Conservation (phyloP, 2,113 vertebrate species). For the Pithys albifrons region DNA sequence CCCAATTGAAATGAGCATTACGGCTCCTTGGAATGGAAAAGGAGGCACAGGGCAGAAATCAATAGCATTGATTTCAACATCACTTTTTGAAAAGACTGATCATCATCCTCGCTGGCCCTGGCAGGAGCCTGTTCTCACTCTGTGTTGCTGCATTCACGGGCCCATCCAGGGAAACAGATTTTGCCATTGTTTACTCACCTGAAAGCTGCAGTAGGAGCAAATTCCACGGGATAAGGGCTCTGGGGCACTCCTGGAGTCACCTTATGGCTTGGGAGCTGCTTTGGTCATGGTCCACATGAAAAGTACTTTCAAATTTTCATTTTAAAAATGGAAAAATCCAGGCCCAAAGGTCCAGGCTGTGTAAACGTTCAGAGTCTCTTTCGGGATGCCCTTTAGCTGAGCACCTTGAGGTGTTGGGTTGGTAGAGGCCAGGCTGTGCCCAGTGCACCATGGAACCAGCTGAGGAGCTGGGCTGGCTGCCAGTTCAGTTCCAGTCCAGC, state of each 20-base stretch:
- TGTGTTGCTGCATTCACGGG: not conserved
- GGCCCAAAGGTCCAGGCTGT: not conserved
- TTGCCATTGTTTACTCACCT: not conserved
- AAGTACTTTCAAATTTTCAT: not conserved
- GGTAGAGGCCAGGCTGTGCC: not conserved
- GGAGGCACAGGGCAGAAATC: constrained; percentile 55
- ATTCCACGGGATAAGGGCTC: not conserved
- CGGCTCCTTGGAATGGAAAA: constrained; percentile 46
- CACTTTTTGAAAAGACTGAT: constrained; percentile 65
- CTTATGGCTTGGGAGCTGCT: not conserved
- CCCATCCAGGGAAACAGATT: not conserved
- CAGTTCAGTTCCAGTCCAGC: not conserved
- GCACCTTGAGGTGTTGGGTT: not conserved
- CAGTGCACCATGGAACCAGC: not conserved
- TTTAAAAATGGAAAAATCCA: not conserved
- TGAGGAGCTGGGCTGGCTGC: not conserved
- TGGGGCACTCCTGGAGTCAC: not conserved
- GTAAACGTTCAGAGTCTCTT: not conserved
- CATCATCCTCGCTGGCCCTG: constrained; percentile 23
- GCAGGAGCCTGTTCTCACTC: constrained; percentile 27
- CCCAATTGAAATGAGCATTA: constrained; percentile 10
- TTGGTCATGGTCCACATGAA: fast-evolving
- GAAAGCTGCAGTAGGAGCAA: not conserved
- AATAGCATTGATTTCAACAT: constrained; percentile 60
- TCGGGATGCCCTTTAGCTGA: not conserved